Evolutionary conservation across 2,113 vertebrate genomes (phyloP), one percentile per base, ranked within the genome.

Genomic region (Channa maculata): DNA sequence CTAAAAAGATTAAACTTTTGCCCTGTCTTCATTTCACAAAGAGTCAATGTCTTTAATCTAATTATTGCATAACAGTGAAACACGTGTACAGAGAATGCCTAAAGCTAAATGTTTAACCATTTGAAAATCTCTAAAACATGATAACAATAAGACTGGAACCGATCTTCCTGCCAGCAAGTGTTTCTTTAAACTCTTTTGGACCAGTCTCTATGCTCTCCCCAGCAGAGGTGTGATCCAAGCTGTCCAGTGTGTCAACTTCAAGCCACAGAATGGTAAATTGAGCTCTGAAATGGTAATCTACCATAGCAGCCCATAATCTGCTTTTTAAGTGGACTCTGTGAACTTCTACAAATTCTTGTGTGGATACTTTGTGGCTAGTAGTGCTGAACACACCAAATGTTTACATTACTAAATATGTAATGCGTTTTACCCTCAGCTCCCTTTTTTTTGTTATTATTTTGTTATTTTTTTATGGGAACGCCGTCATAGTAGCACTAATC

Each of bases 391-490:
- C 11, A 7, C 51, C 51, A 45, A 64, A 46, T 54, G 37, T 70
- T 70, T 48, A 60, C 41, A 24, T 43, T 53, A 14, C 71, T 68
- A 67, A 44, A 75, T 53, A 49, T 75, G 60, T 53, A 46, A 15
- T 38, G 34, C 7, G 15, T 3, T 36, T 55, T 57, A 8, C 4
- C 41, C 49, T 14, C 10, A 0, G n/a, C 11, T 11, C 24, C 24
- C 39, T 8, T 8, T 36, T 38, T 11, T 37, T 57, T 41, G 3
- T 3, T 44, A 38, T 24, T 24, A 24, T 24, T 24, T 24, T 24
- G 48, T 15, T 64, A 38, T 49, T 7, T 45, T 44, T 24, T 57
- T 3, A 11, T 1, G 37, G 41, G 5, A 36, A 44, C 6, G 6
- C 24, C 13, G 50, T 24, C 50, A 10, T 5, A 46, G 37, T 4